phyloP scores from a whole-genome alignment of 2,113 vertebrate genomes.

The Equus przewalskii region DNA sequence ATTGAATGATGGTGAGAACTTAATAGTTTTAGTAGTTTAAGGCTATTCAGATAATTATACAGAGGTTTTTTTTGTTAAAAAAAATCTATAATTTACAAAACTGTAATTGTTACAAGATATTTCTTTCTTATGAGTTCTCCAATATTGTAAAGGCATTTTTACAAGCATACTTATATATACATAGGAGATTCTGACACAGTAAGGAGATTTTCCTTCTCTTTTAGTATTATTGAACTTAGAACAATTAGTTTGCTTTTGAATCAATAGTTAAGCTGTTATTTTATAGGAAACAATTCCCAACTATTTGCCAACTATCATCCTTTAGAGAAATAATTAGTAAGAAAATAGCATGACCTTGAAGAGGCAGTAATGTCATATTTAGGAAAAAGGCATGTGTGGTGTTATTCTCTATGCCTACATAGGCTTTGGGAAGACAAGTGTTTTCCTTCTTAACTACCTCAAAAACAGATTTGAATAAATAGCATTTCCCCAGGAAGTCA shows the following conservation, averaged over 20 bases:
- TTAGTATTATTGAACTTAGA: neutral
- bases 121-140: neutral
- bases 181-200: neutral
- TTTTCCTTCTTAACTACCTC: neutral
- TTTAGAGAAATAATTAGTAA: slow-evolving; percentile 5
- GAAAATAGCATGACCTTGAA: neutral
- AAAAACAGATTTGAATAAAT: neutral
- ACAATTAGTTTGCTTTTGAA: slow-evolving; percentile 5
- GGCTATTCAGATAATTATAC: slow-evolving; percentile 32
- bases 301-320: neutral
- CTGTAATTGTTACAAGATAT: neutral
- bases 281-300: neutral
- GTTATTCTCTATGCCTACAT: neutral
- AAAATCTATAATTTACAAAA: neutral
- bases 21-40: slow-evolving; percentile 55
- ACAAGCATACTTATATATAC: neutral
- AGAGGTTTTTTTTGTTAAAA: neutral
- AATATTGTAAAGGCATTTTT: neutral
- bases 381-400: neutral
- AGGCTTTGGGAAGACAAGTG: neutral
- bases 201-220: neutral
- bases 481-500: neutral
- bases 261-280: neutral
- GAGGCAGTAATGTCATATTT: neutral
- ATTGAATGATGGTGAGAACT: slow-evolving; percentile 37